Conservation (phyloP, 2,888 invertebrate genomes). For the Apodemia zela region DNA sequence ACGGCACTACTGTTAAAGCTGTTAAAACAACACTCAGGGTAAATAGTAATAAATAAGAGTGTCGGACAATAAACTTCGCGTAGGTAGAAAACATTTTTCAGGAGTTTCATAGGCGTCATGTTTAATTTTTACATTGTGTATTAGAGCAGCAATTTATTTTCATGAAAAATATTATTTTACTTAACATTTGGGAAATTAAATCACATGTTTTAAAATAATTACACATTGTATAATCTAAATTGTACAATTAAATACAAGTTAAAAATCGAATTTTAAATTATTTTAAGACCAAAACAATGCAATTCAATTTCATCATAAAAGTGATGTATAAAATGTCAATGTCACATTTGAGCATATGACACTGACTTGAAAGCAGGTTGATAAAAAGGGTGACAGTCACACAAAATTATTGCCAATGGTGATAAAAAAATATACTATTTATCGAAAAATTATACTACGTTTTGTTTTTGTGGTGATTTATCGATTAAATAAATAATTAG, state of each 20-base stretch:
- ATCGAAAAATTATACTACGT: no score
- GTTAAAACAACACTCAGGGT: constrained; percentile 60
- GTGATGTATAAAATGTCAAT: no score
- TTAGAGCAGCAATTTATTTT: constrained; percentile 21
- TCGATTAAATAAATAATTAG: no score
- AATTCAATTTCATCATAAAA: no score
- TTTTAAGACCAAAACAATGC: not conserved
- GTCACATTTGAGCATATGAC: no score
- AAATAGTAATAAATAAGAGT: constrained; percentile 66
- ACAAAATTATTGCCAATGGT: no score
- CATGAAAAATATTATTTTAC: not conserved
- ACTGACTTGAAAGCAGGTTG: no score
- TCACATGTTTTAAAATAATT: not conserved
- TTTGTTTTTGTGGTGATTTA: no score
- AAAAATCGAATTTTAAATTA: not conserved
- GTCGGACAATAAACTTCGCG: constrained; percentile 73
- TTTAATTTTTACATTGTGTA: constrained; percentile 55
- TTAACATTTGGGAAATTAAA: not conserved
- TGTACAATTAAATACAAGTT: not conserved
- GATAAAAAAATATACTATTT: no score
- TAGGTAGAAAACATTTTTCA: constrained; percentile 69
- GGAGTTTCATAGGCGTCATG: constrained; percentile 57
- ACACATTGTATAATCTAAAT: not conserved
- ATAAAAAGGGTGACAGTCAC: no score
- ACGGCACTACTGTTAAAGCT: constrained; percentile 61